phyloP scores from a whole-genome alignment of 2,888 invertebrate genomes.

The Holacanthella duospinosa region DNA sequence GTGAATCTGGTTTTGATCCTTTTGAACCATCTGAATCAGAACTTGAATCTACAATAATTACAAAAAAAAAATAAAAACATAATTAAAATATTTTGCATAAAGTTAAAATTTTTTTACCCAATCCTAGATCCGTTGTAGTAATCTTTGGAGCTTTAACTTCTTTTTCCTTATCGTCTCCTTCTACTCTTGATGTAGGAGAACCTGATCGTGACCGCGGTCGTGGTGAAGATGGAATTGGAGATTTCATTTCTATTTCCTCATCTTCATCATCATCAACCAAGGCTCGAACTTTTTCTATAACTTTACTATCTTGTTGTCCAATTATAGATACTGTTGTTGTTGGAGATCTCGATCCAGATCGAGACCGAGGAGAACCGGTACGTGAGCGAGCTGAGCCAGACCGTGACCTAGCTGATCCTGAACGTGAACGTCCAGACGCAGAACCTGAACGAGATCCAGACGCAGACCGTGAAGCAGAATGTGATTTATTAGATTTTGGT shows the following conservation, averaged over 20 bases:
- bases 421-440: conserved; percentile 9
- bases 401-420: conserved; percentile 10
- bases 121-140: background rate
- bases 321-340: conserved; percentile 11
- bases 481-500: background rate
- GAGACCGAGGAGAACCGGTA: conserved; percentile 20
- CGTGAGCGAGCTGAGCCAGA: conserved; percentile 20
- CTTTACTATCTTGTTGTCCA: conserved; percentile 27
- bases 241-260: background rate
- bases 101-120: too few species aligned
- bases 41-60: too few species aligned
- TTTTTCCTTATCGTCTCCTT: conserved; percentile 25
- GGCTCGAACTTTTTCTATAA: too few species aligned
- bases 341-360: conserved; percentile 21
- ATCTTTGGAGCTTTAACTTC: too few species aligned
- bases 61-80: too few species aligned
- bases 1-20: background rate
- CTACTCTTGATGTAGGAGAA: conserved; percentile 38
- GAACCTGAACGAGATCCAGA: conserved; percentile 17
- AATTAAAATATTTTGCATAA: too few species aligned
- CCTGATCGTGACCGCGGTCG: background rate
- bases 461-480: background rate
- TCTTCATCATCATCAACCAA: too few species aligned
- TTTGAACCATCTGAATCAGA: too few species aligned
- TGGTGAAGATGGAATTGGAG: background rate